Conservation (phyloP, 2,113 vertebrate species). For the Siniperca chuatsi region DNA sequence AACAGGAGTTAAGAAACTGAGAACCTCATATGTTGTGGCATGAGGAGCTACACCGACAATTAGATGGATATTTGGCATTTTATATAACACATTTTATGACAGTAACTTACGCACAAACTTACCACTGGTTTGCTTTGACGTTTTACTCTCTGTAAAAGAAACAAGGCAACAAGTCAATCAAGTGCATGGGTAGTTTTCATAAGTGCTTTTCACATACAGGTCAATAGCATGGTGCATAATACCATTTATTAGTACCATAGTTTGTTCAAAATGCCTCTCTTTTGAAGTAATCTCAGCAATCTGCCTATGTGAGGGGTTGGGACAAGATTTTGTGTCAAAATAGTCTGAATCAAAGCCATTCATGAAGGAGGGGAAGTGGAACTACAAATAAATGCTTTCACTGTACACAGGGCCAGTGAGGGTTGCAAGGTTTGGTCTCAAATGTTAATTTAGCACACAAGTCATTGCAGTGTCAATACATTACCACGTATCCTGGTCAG, state of each 20-base stretch:
- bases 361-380: conserved; percentile 79
- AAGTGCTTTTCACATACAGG: neutral
- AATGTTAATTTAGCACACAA: conserved; percentile 73
- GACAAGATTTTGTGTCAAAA: conserved; percentile 64
- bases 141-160: conserved; percentile 81
- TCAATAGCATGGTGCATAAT: neutral
- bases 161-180: conserved; percentile 31
- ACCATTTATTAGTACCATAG: neutral
- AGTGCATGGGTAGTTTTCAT: neutral
- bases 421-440: conserved; percentile 55
- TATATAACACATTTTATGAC: neutral
- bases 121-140: conserved; percentile 83
- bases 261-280: conserved; percentile 16
- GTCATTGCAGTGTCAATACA: conserved; percentile 79
- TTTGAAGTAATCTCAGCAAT: conserved; percentile 56
- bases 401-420: conserved; percentile 67
- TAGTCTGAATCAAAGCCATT: conserved; percentile 83
- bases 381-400: conserved; percentile 76
- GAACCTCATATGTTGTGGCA: neutral
- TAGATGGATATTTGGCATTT: neutral
- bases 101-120: conserved; percentile 48
- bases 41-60: neutral
- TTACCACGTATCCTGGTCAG: conserved; percentile 74
- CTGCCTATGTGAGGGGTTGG: conserved; percentile 45
- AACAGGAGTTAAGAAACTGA: neutral